Evolutionary conservation across 1,140 invertebrate species (phyloP).

Genomic region (Drosophila prosaltans): DNA sequence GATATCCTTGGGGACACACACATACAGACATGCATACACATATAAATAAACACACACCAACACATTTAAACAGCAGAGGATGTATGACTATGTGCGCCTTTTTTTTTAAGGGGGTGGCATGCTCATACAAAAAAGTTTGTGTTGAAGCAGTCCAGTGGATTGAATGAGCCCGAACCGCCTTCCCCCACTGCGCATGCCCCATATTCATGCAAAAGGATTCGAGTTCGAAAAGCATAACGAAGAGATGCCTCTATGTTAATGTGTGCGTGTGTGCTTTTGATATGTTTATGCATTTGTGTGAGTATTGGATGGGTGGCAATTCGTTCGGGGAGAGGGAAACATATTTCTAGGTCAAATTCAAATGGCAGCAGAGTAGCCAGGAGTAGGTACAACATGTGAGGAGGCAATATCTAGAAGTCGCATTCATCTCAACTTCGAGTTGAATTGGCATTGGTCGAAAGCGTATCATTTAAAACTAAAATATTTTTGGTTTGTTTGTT

Average conservation of each 20-base stretch:
- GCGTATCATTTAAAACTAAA: slow-evolving; percentile 19
- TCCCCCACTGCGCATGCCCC: slow-evolving; percentile 55
- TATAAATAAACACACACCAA: slow-evolving; percentile 23
- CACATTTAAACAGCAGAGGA: slow-evolving; percentile 29
- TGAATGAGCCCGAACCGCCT: slow-evolving; percentile 58
- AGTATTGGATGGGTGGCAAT: slow-evolving; percentile 13
- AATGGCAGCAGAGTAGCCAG: slow-evolving; percentile 49
- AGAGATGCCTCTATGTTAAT: slow-evolving; percentile 18
- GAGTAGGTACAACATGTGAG: slow-evolving; percentile 14
- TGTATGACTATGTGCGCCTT: slow-evolving; percentile 68
- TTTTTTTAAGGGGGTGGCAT: slow-evolving; percentile 53
- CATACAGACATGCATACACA: slow-evolving; percentile 9
- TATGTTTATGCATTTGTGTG: slow-evolving; percentile 28
- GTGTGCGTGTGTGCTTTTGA: slow-evolving; percentile 29
- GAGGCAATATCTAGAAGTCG: slow-evolving; percentile 1
- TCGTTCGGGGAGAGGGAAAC: slow-evolving; percentile 43
- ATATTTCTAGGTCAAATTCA: slow-evolving; percentile 74
- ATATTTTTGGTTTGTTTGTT: slow-evolving; percentile 46
- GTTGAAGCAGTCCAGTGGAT: slow-evolving; percentile 27
- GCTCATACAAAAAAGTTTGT: slow-evolving; percentile 64
- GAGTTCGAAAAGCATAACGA: slow-evolving; percentile 59
- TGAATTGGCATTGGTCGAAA: slow-evolving; percentile 16
- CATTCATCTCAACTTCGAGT: slow-evolving; percentile 14
- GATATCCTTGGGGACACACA: slow-evolving; percentile 65
- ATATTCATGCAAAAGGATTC: slow-evolving; percentile 56